Percentiles rank a stretch among this genome's conserved stretches.
These are phyloP conservation scores for Bubo blakistoni DNA, from an alignment of 2,113 vertebrate genomes.

Conservation along the genomic window DNA sequence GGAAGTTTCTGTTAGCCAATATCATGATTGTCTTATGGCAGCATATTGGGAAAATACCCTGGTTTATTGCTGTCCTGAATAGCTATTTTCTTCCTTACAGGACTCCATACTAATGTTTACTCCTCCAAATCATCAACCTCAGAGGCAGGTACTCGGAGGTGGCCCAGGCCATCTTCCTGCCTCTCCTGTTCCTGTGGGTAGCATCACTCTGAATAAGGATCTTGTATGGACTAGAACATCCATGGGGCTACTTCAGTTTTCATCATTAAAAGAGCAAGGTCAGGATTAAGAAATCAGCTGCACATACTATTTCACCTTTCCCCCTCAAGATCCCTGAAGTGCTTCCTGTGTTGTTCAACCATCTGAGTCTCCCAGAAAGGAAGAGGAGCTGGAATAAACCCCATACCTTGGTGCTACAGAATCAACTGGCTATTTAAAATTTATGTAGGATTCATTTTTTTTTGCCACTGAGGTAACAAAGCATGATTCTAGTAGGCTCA, in stretches of 20 bases:
- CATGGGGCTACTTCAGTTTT: neutral
- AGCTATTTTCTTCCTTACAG: neutral
- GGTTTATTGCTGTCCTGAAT: neutral
- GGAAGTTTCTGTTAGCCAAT: neutral
- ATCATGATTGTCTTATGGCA: neutral
- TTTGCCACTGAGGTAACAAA: neutral
- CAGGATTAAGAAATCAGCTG: neutral
- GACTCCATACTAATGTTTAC: neutral
- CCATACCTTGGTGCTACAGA: neutral
- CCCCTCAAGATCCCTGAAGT: neutral
- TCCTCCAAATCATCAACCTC: neutral
- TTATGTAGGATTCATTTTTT: neutral
- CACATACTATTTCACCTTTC: neutral
- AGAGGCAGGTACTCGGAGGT: neutral
- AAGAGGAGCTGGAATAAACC: neutral
- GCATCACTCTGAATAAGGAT: neutral
- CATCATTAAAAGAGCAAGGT: neutral
- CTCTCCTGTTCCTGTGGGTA: neutral
- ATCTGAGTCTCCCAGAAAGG: neutral
- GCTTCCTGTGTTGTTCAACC: neutral
- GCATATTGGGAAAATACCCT: neutral
- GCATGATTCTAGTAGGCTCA: neutral
- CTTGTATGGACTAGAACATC: neutral
- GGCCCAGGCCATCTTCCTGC: neutral
- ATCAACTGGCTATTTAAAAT: neutral